Conservation (phyloP, 2,888 invertebrate species). For the Dryadula phaetusa region DNA sequence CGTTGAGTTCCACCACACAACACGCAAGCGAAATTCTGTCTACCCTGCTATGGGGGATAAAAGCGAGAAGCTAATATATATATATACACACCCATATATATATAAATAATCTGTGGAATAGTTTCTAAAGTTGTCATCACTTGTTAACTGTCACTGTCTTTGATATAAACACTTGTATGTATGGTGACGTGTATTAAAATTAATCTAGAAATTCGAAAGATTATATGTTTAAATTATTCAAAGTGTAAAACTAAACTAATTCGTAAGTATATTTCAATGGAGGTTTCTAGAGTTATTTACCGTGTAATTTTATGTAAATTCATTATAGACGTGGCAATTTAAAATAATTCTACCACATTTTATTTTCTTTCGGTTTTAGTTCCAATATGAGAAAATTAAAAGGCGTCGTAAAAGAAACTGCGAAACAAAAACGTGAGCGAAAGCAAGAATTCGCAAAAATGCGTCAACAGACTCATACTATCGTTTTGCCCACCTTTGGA, state of each 20-base stretch:
- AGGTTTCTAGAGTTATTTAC: not conserved
- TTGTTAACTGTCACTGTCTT: conserved; percentile 20
- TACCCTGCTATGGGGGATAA: no score
- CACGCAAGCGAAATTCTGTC: no score
- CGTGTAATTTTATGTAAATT: not conserved
- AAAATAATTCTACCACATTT: conserved; percentile 22
- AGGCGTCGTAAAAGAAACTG: conserved; percentile 92
- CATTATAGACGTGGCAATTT: conserved; percentile 1
- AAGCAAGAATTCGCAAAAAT: conserved; percentile 92
- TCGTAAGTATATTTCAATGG: conserved; percentile 5
- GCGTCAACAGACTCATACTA: conserved; percentile 90
- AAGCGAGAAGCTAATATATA: no score
- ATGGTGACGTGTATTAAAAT: conserved; percentile 32
- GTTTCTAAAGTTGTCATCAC: not conserved
- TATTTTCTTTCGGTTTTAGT: conserved; percentile 53
- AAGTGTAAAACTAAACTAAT: not conserved
- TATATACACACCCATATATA: no score
- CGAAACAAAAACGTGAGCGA: conserved; percentile 92
- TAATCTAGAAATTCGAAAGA: conserved; percentile 8
- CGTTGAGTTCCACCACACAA: no score
- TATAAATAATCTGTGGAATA: not conserved
- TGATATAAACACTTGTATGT: conserved; percentile 6
- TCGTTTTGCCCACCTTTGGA: conserved; percentile 89
- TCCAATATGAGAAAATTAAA: conserved; percentile 90
- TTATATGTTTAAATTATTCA: not conserved